These are phyloP conservation scores for Drosophila borborema DNA, from an alignment of 2,888 invertebrate species.

Conservation along the genomic window DNA sequence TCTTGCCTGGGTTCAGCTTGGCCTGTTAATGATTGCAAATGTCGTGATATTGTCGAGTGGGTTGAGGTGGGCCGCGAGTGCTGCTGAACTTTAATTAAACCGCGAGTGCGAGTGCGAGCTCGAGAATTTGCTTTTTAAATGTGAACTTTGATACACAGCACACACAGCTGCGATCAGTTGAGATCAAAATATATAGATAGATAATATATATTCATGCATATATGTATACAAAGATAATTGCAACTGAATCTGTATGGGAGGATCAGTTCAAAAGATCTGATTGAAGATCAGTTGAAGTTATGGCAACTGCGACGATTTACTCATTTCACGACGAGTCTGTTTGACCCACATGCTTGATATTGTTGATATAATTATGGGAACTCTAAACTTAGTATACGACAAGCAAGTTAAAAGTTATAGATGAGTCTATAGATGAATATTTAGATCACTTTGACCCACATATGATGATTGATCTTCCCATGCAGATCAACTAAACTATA, in stretches of 20 bases:
- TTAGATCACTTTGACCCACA: neutral
- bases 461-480: neutral
- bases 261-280: neutral
- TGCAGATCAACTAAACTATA: neutral
- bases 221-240: conserved; percentile 7
- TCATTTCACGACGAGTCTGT: neutral
- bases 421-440: neutral
- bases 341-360: neutral
- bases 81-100: conserved; percentile 78
- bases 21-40: conserved; percentile 76
- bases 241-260: conserved; percentile 10
- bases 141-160: conserved; percentile 45
- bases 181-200: conserved; percentile 34
- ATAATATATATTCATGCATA: conserved; percentile 5
- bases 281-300: conserved; percentile 2
- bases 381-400: neutral
- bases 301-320: neutral
- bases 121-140: conserved; percentile 47
- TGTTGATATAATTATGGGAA: neutral
- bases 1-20: conserved; percentile 24
- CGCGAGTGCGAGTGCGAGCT: conserved; percentile 10
- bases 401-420: no score
- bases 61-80: conserved; percentile 60
- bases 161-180: conserved; percentile 31
- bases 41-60: conserved; percentile 75